phyloP scores from a whole-genome alignment of 2,113 vertebrate genomes.

The Nesogale talazaci region DNA sequence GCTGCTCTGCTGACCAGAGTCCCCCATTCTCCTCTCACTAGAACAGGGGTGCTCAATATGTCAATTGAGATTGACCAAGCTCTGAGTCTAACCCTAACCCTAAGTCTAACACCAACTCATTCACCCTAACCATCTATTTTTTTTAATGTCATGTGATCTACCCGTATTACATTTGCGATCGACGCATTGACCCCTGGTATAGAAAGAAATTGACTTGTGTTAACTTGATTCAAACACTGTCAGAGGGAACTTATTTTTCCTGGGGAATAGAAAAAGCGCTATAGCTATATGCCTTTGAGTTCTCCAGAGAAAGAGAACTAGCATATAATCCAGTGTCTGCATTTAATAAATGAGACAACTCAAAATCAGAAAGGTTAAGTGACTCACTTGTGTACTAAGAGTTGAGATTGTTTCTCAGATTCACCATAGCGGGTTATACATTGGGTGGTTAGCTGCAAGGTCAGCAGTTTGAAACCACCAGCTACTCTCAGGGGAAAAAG shows the following conservation, averaged over 20 bases:
- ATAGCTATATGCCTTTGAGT: background rate
- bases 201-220: background rate
- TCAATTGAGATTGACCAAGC: too few relatives aligned
- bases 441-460: too few relatives aligned
- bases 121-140: too few relatives aligned
- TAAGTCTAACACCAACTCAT: too few relatives aligned
- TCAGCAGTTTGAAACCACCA: too few relatives aligned
- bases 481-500: too few relatives aligned
- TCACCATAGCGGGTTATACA: background rate
- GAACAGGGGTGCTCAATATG: too few relatives aligned
- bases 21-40: background rate
- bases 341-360: background rate
- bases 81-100: too few relatives aligned
- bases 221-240: background rate
- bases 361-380: background rate
- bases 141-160: too few relatives aligned
- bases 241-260: background rate
- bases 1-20: background rate
- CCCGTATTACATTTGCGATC: too few relatives aligned
- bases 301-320: background rate
- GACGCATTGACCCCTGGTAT: background rate
- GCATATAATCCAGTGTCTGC: background rate
- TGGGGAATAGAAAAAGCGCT: background rate
- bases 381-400: background rate
- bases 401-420: background rate